Percentiles rank a stretch among this genome's conserved stretches.
phyloP scores from a whole-genome alignment of 2,113 vertebrate genomes.

The Sula dactylatra region DNA sequence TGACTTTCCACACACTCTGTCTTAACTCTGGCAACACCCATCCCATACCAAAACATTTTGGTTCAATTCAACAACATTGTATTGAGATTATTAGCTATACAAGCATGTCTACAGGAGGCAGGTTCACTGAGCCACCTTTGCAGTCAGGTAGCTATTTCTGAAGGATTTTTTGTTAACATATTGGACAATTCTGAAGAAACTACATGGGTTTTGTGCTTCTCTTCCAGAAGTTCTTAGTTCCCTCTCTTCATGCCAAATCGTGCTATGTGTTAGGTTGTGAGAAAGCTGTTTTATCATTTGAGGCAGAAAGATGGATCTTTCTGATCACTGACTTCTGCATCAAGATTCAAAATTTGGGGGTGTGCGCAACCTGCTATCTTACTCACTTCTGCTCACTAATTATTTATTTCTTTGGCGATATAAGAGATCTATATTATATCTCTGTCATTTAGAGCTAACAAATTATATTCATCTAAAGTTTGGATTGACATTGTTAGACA shows the following conservation, averaged over 20 bases:
- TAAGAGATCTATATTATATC: background rate
- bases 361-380: constrained; percentile 47
- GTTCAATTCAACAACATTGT: background rate
- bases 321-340: constrained; percentile 12
- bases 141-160: background rate
- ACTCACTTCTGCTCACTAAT: constrained; percentile 52
- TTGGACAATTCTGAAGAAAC: background rate
- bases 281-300: constrained; percentile 55
- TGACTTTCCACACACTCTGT: background rate
- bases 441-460: constrained; percentile 40
- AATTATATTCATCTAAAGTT: constrained; percentile 53
- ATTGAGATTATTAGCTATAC: background rate
- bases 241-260: constrained; percentile 55
- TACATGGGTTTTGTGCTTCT: constrained; percentile 41
- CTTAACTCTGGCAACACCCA: background rate
- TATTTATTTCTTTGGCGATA: constrained; percentile 57
- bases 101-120: background rate
- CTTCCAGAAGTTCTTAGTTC: constrained; percentile 33
- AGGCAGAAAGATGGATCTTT: constrained; percentile 57
- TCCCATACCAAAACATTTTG: background rate
- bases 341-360: constrained; percentile 40
- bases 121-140: background rate
- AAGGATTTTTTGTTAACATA: background rate
- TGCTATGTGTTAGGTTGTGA: constrained; percentile 52
- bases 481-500: constrained; percentile 19